A percentile compares a stretch with the other conserved stretches of the same genome.
Conservation (phyloP, 1,140 invertebrate species). For the Bombus fervidus region DNA sequence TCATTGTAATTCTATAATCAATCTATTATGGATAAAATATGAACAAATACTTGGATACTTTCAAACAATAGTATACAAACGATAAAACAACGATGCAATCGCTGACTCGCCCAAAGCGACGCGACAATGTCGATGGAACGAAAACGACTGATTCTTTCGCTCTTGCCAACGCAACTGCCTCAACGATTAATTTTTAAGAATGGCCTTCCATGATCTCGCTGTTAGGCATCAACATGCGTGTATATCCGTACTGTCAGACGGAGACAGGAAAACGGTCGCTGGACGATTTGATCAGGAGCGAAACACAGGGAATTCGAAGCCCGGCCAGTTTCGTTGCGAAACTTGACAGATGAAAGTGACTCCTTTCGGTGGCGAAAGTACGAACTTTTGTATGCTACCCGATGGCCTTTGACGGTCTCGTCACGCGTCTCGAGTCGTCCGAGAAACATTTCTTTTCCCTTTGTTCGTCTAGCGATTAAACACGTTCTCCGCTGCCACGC, state of each 20-base stretch:
- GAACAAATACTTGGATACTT: too few species aligned
- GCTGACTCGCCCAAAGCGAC: background rate
- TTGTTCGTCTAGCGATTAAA: constrained; percentile 23
- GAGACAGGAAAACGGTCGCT: constrained; percentile 28
- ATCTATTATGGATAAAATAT: too few species aligned
- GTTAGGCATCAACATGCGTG: background rate
- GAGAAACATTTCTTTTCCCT: constrained; percentile 12
- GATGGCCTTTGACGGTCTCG: constrained; percentile 56
- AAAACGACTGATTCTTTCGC: constrained; percentile 42
- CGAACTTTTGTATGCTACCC: constrained; percentile 57
- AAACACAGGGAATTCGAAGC: constrained; percentile 35
- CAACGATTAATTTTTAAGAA: constrained; percentile 49
- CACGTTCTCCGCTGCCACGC: background rate
- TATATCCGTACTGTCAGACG: too few species aligned
- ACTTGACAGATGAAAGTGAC: constrained; percentile 62
- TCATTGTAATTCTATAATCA: too few species aligned
- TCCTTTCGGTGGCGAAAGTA: constrained; percentile 54
- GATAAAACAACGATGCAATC: background rate
- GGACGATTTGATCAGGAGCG: constrained; percentile 33
- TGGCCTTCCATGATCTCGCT: constrained; percentile 44
- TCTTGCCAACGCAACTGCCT: constrained; percentile 50
- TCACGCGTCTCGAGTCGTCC: background rate
- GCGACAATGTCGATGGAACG: constrained; percentile 15
- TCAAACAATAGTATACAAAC: too few species aligned
- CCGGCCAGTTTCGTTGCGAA: constrained; percentile 55